Evolutionary conservation across 1,140 invertebrate species (phyloP), one percentile per base, ranked within the genome.

Genomic region (Monomorium pharaonis): DNA sequence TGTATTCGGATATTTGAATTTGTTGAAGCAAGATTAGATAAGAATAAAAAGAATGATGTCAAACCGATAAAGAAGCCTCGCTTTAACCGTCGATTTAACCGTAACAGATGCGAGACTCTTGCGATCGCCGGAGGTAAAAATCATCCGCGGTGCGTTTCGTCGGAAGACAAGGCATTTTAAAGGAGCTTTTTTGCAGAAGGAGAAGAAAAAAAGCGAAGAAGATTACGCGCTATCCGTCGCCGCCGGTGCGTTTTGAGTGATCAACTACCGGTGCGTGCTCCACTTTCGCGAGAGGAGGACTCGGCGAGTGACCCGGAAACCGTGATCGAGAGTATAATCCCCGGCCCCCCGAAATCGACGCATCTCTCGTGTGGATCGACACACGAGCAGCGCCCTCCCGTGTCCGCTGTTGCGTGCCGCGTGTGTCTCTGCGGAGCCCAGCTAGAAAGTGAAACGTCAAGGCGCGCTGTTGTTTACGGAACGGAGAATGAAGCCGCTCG

Each of bases 211-310:
- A 24, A n/a, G 75, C 1, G 9, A 24, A 18, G 0, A n/a, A 16
- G 58, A 42, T 72, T 83, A 69, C 60, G 33, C 47, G 54, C 47
- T 56, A 63, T 78, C 58, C 18, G 42, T 44, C 44, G 44, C 44
- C 44, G 44, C 44, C 80, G n/a, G 42, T 37, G 77, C 27, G 67
- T 51, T 80, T 76, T 76, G 77, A 80, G 7, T 62, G 47, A 87
- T 74, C 56, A 87, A 83, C 89, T 74, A 42, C 37, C 70, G 42
- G 47, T 42, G 51, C 7, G 84, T 14, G 84, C 30, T 89, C 75
- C 21, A 89, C 88, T 89, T 87, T 87, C 49, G 18, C 47, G 44
- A 84, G 67, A 89, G 42, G 75, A 62, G 42, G 75, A 62, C 44
- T 83, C 60, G 12, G 42, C 42, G 37, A 37, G 37, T 37, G 62